Conservation (phyloP, 2,888 invertebrate genomes). For the Stenodera caucasica region DNA sequence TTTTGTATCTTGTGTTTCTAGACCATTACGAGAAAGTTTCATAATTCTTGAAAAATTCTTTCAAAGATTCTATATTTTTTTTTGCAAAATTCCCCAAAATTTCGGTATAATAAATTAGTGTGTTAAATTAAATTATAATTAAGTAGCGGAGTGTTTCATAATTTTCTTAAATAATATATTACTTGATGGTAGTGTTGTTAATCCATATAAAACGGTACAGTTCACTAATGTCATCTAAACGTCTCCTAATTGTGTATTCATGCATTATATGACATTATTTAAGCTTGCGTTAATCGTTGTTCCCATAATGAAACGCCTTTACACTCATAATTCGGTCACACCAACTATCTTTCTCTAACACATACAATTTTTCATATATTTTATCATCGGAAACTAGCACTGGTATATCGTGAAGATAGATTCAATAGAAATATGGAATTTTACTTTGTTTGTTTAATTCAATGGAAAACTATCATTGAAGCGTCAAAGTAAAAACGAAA, state of each 20-base stretch:
- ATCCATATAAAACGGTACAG: slow-evolving; percentile 42
- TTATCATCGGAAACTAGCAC: too few relatives aligned
- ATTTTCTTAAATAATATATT: slow-evolving; percentile 25
- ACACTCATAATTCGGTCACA: slow-evolving; percentile 25
- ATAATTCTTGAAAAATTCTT: too few relatives aligned
- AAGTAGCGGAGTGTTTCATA: slow-evolving; percentile 26
- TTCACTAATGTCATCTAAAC: slow-evolving; percentile 43
- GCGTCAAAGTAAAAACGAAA: neutral
- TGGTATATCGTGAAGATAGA: too few relatives aligned
- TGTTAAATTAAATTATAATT: slow-evolving; percentile 35
- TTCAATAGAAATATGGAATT: too few relatives aligned
- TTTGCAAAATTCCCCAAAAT: too few relatives aligned
- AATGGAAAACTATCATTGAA: neutral
- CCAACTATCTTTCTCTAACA: slow-evolving; percentile 4
- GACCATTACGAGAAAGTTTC: too few relatives aligned
- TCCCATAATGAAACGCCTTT: slow-evolving; percentile 42
- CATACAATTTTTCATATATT: neutral
- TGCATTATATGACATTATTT: slow-evolving; percentile 50
- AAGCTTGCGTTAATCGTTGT: slow-evolving; percentile 47
- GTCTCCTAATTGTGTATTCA: slow-evolving; percentile 49
- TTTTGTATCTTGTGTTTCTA: neutral
- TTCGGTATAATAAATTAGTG: slow-evolving; percentile 17
- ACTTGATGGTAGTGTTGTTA: slow-evolving; percentile 31
- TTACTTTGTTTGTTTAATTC: neutral
- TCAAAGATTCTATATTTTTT: too few relatives aligned